phyloP scores from a whole-genome alignment of 2,113 vertebrate species.

The Beaufortia kweichowensis region DNA sequence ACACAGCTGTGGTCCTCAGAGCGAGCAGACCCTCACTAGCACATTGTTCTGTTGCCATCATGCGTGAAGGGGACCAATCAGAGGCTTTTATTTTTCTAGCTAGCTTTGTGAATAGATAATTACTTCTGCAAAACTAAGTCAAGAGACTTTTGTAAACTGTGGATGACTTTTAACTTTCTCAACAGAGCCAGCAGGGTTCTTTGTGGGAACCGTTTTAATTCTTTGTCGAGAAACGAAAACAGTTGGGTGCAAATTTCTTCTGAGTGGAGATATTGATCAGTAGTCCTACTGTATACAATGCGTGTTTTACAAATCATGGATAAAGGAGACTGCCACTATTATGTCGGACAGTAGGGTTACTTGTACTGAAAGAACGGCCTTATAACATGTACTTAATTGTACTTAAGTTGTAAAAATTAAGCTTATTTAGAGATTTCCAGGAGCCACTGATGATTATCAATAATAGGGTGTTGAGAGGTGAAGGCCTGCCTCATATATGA shows the following conservation, averaged over 20 bases:
- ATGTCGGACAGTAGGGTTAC: not conserved
- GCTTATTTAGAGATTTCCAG: not conserved
- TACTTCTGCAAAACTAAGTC: slow-evolving; percentile 24
- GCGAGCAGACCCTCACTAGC: slow-evolving; percentile 34
- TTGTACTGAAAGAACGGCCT: not conserved
- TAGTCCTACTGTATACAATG: not conserved
- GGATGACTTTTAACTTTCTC: slow-evolving; percentile 39
- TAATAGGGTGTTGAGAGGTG: not conserved
- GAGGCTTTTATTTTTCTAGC: slow-evolving; percentile 42
- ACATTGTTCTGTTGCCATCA: slow-evolving; percentile 42
- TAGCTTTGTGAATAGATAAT: slow-evolving; percentile 51
- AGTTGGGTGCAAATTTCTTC: not conserved
- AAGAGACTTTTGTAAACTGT: slow-evolving; percentile 45
- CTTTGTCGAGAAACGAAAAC: not conserved
- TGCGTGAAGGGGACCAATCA: slow-evolving; percentile 43
- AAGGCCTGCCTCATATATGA: not conserved
- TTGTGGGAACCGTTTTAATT: slow-evolving; percentile 27
- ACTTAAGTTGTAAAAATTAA: not conserved
- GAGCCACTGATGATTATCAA: slow-evolving; percentile 5
- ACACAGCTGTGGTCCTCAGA: slow-evolving; percentile 27
- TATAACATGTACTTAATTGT: slow-evolving; percentile 9
- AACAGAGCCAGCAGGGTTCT: slow-evolving; percentile 8
- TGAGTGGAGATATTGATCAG: slow-evolving; percentile 24
- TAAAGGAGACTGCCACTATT: not conserved
- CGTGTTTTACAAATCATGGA: not conserved